A percentile compares a stretch with the other conserved stretches of the same genome.
These are phyloP conservation scores for Darwinula stevensoni DNA, from an alignment of 2,888 invertebrate species.

Conservation along the genomic window DNA sequence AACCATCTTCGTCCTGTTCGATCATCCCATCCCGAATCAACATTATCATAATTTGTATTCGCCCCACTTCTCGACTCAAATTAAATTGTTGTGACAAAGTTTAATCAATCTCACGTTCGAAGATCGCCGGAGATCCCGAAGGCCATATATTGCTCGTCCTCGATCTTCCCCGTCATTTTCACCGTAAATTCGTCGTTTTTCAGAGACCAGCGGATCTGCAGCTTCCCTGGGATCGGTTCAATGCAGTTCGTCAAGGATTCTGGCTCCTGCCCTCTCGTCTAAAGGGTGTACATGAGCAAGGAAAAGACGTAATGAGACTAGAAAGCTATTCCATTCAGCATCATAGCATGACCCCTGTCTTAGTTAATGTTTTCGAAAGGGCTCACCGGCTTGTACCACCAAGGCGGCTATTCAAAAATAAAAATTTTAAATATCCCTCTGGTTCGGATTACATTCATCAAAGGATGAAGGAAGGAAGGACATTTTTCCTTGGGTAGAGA, in stretches of 20 bases:
- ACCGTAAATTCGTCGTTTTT: conserved; percentile 40
- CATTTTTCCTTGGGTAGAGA: background rate
- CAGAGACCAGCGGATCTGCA: conserved; percentile 64
- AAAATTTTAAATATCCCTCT: conserved; percentile 3
- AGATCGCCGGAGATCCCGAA: conserved; percentile 55
- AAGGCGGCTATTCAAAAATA: conserved; percentile 34
- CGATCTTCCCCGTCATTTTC: conserved; percentile 41
- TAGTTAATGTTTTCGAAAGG: no score
- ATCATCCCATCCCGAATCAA: no score
- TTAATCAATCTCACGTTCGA: conserved; percentile 28
- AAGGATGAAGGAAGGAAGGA: conserved; percentile 1
- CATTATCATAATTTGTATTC: no score
- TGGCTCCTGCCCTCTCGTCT: background rate
- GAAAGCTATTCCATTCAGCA: background rate
- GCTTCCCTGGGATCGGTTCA: conserved; percentile 43
- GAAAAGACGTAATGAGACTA: conserved; percentile 1
- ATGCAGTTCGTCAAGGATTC: conserved; percentile 44
- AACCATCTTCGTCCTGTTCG: conserved; percentile 25
- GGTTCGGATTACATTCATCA: no score
- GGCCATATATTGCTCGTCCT: conserved; percentile 58
- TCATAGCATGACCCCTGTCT: no score
- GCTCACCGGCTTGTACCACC: conserved; percentile 84
- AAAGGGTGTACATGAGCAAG: background rate
- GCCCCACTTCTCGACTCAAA: no score
- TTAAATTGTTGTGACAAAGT: no score